Conservation (phyloP, 2,888 invertebrate genomes). For the Maniola hyperantus region DNA sequence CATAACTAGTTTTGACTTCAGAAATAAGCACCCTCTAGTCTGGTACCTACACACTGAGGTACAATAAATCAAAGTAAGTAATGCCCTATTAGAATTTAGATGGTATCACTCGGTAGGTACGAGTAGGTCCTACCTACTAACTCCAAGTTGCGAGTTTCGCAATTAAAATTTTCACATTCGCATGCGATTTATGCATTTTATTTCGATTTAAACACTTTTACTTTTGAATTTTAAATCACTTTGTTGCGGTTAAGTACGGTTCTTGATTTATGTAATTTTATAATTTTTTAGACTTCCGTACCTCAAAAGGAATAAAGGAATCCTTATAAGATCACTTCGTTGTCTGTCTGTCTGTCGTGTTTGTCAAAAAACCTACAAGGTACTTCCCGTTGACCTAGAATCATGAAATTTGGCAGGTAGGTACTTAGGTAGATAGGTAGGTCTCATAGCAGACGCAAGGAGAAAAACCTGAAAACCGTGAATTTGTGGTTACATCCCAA, state of each 20-base stretch:
- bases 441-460: too few species aligned
- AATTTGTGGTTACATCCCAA: too few species aligned
- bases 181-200: conserved; percentile 26
- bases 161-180: conserved; percentile 33
- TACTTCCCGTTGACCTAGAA: too few species aligned
- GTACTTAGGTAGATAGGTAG: too few species aligned
- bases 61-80: conserved; percentile 14
- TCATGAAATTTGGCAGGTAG: too few species aligned
- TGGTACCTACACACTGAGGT: neutral
- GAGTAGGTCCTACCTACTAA: too few species aligned
- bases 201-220: conserved; percentile 26
- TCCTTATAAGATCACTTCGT: too few species aligned
- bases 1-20: too few species aligned
- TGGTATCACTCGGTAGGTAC: conserved; percentile 18
- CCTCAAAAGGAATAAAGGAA: too few species aligned
- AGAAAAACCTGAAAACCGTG: too few species aligned
- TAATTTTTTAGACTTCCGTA: neutral
- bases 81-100: conserved; percentile 23
- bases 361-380: too few species aligned
- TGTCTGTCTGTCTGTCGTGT: too few species aligned
- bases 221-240: conserved; percentile 12
- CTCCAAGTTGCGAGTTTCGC: conserved; percentile 23
- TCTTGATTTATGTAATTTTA: neutral
- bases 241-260: neutral
- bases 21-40: neutral